Base-by-base conservation (phyloP, 1,140 invertebrate species). In the Eciton burchellii region DNA sequence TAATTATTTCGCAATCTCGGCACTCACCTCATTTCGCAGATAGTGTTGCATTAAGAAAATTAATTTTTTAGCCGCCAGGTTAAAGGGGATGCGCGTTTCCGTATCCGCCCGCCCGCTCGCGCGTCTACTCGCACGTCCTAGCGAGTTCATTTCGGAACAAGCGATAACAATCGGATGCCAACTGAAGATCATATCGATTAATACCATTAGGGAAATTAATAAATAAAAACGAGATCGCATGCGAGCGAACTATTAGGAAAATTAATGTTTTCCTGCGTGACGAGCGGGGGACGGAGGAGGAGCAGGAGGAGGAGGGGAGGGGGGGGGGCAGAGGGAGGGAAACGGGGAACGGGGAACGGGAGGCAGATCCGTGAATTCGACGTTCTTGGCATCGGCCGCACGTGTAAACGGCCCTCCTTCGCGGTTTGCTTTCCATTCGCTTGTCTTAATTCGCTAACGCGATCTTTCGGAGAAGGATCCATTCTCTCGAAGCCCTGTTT, bases 21-120 rank as follows among this genome's bases (percentile, higher is more conserved):
- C 85, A 57, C 81, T 86, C 84, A 79, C 81, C 84, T 86, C 84
- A 87, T 86, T 87, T 87, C 73, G 57, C 72, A 73, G 81, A 86
- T 87, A 86, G 84, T 87, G 84, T 87, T 87, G 84, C 85, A 87
- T 87, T 87, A 87, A 87, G 84, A 84, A 87, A 87, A 87, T 87
- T 86, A 87, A 87, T 87, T 87, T 87, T 87, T 86, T 73, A 47
- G 16, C 57, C 66, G 47, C 43, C 26, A 24, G 45, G 62, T 66
- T 47, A 60, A 73, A 63, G 45, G 52, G 65, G 45, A 62, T 26
- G 57, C 9, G 41, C 60, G 12, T 45, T n/a, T n/a, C n/a, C n/a
- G n/a, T n/a, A n/a, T n/a, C n/a, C n/a, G n/a, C n/a, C n/a, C n/a
- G n/a, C 29, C 26, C 26, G 43, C 56, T 6, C 35, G 35, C 35